These are phyloP conservation scores for Zosterops lateralis DNA, from an alignment of 2,113 vertebrate species.

Conservation along the genomic window DNA sequence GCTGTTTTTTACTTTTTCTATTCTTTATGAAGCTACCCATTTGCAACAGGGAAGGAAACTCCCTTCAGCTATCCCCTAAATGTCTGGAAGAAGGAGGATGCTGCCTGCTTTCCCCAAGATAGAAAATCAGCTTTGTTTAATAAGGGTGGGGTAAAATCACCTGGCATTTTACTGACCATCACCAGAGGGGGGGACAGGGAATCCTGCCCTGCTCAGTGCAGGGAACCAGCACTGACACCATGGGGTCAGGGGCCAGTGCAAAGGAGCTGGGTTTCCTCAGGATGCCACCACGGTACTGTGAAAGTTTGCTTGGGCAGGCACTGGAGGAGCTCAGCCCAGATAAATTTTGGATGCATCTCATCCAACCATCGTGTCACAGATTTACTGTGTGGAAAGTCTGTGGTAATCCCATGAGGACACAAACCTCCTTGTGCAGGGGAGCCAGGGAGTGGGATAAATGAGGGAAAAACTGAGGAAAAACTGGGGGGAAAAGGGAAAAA, in stretches of 20 bases:
- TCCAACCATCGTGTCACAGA: no score
- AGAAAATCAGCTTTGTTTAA: background rate
- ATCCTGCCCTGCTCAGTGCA: background rate
- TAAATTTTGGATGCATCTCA: background rate
- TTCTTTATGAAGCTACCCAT: background rate
- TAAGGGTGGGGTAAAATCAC: background rate
- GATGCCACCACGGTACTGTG: background rate
- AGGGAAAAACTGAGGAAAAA: background rate
- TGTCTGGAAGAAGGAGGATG: background rate
- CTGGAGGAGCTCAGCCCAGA: background rate
- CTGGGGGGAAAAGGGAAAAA: background rate
- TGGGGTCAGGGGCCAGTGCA: background rate
- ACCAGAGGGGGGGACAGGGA: background rate
- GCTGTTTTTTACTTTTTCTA: background rate
- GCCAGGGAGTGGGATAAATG: fast-evolving
- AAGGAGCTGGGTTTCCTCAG: background rate
- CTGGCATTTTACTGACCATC: background rate
- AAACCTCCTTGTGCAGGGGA: background rate
- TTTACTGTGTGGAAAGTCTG: background rate
- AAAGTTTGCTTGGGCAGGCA: background rate
- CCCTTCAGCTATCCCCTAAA: background rate
- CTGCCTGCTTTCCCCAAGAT: background rate
- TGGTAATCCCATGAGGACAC: background rate
- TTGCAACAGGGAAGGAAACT: fast-evolving
- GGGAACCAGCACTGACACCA: background rate